Percentiles rank a stretch among this genome's conserved stretches.
phyloP scores from a whole-genome alignment of 2,797 vertebrate genomes.

The Enteromius mattozi region DNA sequence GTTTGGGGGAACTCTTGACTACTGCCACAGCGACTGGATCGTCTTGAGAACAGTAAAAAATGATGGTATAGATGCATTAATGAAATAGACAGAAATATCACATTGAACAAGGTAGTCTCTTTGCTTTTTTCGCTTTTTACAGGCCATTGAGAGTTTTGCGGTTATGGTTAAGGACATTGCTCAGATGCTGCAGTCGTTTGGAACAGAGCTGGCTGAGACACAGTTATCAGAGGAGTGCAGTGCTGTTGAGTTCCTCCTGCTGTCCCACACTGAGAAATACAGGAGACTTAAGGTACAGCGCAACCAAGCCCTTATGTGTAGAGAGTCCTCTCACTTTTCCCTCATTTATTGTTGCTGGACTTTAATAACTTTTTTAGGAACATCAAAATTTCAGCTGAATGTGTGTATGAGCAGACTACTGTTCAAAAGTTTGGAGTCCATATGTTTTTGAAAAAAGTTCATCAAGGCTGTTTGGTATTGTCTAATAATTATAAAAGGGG shows the following conservation, averaged over 20 bases:
- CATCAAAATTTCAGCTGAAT: too few species aligned
- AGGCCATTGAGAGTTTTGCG: constrained; percentile 97
- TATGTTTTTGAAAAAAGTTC: not conserved
- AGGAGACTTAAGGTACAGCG: constrained; percentile 89
- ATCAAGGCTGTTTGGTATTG: not conserved
- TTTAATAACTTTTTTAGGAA: not conserved
- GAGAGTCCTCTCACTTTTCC: not conserved
- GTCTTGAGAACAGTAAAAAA: constrained; percentile 88
- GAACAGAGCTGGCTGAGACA: constrained; percentile 90
- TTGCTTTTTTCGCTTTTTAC: constrained; percentile 42
- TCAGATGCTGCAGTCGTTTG: constrained; percentile 93
- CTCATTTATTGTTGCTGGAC: not conserved
- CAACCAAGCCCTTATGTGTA: not conserved
- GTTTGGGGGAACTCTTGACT: constrained; percentile 95
- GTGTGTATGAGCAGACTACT: not conserved
- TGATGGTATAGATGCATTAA: not conserved
- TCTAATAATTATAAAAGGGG: not conserved
- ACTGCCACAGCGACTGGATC: constrained; percentile 96
- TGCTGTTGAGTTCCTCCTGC: constrained; percentile 84
- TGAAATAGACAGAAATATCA: not conserved
- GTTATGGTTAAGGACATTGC: constrained; percentile 96
- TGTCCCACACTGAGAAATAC: constrained; percentile 87
- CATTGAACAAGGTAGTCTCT: not conserved
- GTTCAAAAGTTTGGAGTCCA: not conserved
- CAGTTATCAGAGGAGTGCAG: constrained; percentile 85